These are phyloP conservation scores for Bellardia bayeri DNA, from an alignment of 2,888 invertebrate genomes.

Conservation along the genomic window DNA sequence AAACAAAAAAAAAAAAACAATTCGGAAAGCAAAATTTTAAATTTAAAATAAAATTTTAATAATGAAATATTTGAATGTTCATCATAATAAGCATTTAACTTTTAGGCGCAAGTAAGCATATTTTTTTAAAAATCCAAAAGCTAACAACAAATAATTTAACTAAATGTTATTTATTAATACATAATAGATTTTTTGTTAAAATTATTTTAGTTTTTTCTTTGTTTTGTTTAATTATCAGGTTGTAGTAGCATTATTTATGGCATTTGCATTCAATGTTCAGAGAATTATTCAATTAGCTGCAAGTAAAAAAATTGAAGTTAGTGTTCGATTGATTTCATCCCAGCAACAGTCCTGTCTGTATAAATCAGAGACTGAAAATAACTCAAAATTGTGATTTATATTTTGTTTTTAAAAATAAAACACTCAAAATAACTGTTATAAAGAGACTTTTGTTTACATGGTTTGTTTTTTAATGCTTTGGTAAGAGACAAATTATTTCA, in stretches of 20 bases:
- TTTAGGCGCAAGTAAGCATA: slow-evolving; percentile 68
- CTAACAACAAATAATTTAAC: slow-evolving; percentile 18
- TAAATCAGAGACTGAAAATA: too few relatives aligned
- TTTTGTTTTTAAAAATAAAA: too few relatives aligned
- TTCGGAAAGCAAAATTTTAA: slow-evolving; percentile 30
- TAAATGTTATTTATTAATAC: slow-evolving; percentile 4
- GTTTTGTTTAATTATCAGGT: slow-evolving; percentile 24
- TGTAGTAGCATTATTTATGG: background rate
- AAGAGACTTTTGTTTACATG: too few relatives aligned
- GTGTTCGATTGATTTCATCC: slow-evolving; percentile 21
- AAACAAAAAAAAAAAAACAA: slow-evolving; percentile 67
- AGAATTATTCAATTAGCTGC: background rate
- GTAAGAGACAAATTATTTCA: too few relatives aligned
- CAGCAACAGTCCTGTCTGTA: too few relatives aligned
- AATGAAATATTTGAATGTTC: slow-evolving; percentile 35
- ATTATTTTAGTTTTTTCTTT: slow-evolving; percentile 27
- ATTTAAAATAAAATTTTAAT: slow-evolving; percentile 23
- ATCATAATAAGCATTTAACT: slow-evolving; percentile 1
- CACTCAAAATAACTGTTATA: too few relatives aligned
- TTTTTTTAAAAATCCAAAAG: slow-evolving; percentile 42
- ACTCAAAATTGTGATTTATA: too few relatives aligned
- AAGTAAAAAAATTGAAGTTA: background rate
- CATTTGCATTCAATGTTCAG: slow-evolving; percentile 32
- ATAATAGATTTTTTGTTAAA: slow-evolving; percentile 31
- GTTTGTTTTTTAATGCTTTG: too few relatives aligned